Percentiles rank a stretch among this genome's conserved stretches.
phyloP scores from a whole-genome alignment of 1,140 invertebrate genomes.

The Musca vetustissima region DNA sequence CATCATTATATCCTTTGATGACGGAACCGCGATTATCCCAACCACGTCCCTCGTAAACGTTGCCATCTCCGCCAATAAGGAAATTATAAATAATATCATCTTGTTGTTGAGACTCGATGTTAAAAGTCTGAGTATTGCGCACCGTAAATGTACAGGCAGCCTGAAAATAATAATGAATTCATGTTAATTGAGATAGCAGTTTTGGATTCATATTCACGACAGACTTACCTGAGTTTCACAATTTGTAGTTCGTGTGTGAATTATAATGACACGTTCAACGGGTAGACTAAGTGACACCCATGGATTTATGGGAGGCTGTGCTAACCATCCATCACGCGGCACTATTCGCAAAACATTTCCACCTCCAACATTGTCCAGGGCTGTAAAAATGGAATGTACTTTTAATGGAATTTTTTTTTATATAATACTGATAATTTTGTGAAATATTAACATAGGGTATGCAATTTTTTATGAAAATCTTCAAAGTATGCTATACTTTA shows the following conservation, averaged over 20 bases:
- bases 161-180: slow-evolving; percentile 22
- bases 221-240: slow-evolving; percentile 57
- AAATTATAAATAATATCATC: slow-evolving; percentile 67
- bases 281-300: slow-evolving; percentile 55
- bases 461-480: too few species aligned
- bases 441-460: too few species aligned
- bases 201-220: background rate
- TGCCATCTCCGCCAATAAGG: slow-evolving; percentile 67
- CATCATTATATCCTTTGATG: slow-evolving; percentile 62
- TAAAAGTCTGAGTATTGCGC: slow-evolving; percentile 68
- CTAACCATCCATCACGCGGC: slow-evolving; percentile 62
- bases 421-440: too few species aligned
- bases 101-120: slow-evolving; percentile 68
- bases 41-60: slow-evolving; percentile 66
- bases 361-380: slow-evolving; percentile 27
- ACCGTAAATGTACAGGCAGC: slow-evolving; percentile 60
- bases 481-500: too few species aligned
- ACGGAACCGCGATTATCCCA: slow-evolving; percentile 64
- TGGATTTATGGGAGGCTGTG: slow-evolving; percentile 59
- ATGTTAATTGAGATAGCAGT: background rate
- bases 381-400: slow-evolving; percentile 27
- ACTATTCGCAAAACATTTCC: slow-evolving; percentile 47
- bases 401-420: too few species aligned
- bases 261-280: slow-evolving; percentile 59
- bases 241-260: slow-evolving; percentile 58